These are phyloP conservation scores for Hipparchia semele DNA, from an alignment of 2,888 invertebrate species.

Conservation along the genomic window DNA sequence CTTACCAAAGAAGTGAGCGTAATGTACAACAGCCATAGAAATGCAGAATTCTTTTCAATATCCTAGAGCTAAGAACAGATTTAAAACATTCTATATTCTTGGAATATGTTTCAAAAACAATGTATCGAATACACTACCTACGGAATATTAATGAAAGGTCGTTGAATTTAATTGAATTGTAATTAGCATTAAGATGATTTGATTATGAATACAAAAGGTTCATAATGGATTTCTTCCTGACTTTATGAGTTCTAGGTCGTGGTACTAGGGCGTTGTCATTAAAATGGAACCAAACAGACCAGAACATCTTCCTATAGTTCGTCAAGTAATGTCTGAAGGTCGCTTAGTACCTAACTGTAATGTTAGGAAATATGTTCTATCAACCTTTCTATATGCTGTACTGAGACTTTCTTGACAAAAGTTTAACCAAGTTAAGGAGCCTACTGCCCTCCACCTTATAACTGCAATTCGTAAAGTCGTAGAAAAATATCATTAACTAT, in stretches of 20 bases:
- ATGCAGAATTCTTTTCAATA: conserved; percentile 28
- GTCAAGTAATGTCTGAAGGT: not conserved
- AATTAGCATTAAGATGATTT: conserved; percentile 11
- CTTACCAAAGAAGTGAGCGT: conserved; percentile 16
- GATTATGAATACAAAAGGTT: not conserved
- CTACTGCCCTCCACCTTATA: no score
- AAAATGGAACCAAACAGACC: not conserved
- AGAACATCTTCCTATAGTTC: not conserved
- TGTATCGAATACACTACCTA: not conserved
- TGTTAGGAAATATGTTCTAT: no score
- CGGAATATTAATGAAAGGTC: not conserved
- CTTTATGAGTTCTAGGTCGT: not conserved
- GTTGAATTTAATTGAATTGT: conserved; percentile 3
- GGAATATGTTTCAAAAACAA: not conserved
- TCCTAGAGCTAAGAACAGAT: conserved; percentile 2
- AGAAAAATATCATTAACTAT: no score
- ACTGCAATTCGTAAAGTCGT: no score
- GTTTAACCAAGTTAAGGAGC: no score
- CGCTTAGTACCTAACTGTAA: no score
- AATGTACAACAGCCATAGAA: conserved; percentile 30
- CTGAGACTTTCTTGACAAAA: no score
- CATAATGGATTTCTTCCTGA: not conserved
- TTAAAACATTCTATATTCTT: conserved; percentile 12
- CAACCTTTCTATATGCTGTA: no score
- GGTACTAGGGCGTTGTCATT: not conserved